A percentile compares a stretch with the other conserved stretches of the same genome.
phyloP scores from a whole-genome alignment of 2,888 invertebrate genomes.

The Aspidiotus destructor region DNA sequence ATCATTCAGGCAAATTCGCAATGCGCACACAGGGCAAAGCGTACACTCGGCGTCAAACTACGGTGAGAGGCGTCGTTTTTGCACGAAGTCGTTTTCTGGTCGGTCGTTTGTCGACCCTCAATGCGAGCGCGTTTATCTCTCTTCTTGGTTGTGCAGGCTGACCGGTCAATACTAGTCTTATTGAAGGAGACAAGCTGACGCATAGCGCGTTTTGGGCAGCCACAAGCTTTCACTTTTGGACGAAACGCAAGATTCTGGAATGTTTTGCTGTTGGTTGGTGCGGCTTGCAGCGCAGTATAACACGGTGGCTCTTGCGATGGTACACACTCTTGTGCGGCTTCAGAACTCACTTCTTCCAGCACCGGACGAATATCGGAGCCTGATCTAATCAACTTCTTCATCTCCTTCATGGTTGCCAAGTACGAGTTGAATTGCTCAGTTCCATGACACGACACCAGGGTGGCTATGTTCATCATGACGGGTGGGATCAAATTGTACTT shows the following conservation, averaged over 20 bases:
- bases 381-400: not conserved
- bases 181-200: not conserved
- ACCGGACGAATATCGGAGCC: not conserved
- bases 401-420: not conserved
- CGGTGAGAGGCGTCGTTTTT: no score
- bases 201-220: not conserved
- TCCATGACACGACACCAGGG: not conserved
- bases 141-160: not conserved
- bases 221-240: not conserved
- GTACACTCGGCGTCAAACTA: no score
- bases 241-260: not conserved
- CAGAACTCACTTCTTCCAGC: constrained; percentile 4
- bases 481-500: not conserved
- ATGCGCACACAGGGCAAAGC: no score
- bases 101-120: no score
- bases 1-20: no score
- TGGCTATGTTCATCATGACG: not conserved
- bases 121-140: no score
- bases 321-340: not conserved
- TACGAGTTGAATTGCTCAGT: not conserved
- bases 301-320: not conserved
- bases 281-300: not conserved
- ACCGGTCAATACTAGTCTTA: constrained; percentile 4
- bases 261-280: not conserved
- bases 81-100: no score